Evolutionary conservation across 2,797 vertebrate genomes (phyloP), one percentile per base, ranked within the genome.

Genomic region (Myripristis murdjan): DNA sequence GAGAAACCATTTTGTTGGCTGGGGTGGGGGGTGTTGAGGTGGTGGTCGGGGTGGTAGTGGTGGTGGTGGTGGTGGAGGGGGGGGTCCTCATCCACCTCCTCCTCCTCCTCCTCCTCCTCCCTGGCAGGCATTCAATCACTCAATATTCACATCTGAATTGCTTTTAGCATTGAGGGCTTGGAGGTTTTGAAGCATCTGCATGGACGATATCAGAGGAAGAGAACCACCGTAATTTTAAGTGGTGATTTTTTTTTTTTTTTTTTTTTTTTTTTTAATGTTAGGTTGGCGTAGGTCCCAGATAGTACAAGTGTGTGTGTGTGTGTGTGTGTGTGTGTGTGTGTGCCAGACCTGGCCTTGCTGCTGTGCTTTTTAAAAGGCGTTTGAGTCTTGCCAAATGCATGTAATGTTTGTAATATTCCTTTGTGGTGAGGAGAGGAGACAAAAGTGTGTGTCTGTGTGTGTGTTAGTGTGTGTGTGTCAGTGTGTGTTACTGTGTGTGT

Each of bases 51-150:
- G 49, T 16, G 77, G 81, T 9, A 7, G 54, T 1, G 33, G 54
- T 2, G 54, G 58, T 18, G 53, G 35, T 65, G 79, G 54, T 71
- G 64, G 64, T 64, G 74, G 75, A 91, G 89, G 86, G 89, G 91
- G 89, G 86, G 89, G 79, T 82, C 68, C 83, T 87, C 67, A 60
- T 73, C 81, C 67, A 33, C 73, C 77, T 41, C 75, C 64, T 39
- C 58, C 77, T 67, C 84, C 66, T 70, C 60, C 83, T 86, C 81
- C 78, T 87, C 70, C 86, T n/a, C n/a, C n/a, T n/a, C n/a, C n/a
- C 90, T 95, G 93, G 94, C 94, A 92, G 79, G 73, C 88, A 88
- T 91, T 92, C 91, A 91, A 89, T 91, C 88, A 91, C 83, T 92
- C 91, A 90, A 90, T 90, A 91, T 89, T 91, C 93, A 93, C 91